These are phyloP conservation scores for Pheosia gnoma DNA, from an alignment of 2,888 invertebrate species.

Conservation along the genomic window DNA sequence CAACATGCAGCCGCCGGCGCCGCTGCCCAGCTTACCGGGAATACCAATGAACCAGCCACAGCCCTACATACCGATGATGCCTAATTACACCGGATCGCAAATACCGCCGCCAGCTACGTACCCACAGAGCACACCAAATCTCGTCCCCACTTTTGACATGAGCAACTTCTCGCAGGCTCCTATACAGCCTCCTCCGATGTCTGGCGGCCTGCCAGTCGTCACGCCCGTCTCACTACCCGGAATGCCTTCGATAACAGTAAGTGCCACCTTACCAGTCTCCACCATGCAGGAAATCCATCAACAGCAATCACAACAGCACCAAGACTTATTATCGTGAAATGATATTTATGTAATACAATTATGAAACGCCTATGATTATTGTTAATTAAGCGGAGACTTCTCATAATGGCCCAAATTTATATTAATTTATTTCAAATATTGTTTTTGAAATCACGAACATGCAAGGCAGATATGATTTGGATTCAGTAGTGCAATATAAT, in stretches of 20 bases:
- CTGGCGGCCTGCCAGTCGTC: conserved; percentile 79
- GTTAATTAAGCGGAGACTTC: conserved; percentile 48
- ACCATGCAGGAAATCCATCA: conserved; percentile 83
- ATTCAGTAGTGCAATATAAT: conserved; percentile 39
- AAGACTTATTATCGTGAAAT: conserved; percentile 75
- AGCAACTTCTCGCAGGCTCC: conserved; percentile 65
- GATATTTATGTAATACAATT: conserved; percentile 38
- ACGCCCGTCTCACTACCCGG: conserved; percentile 90
- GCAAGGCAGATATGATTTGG: conserved; percentile 36
- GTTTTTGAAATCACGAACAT: conserved; percentile 41
- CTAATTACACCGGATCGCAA: conserved; percentile 67
- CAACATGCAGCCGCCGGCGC: conserved; percentile 80
- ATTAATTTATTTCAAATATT: conserved; percentile 51
- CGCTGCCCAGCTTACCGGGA: conserved; percentile 78
- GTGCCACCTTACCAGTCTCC: conserved; percentile 86
- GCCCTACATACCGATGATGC: conserved; percentile 81
- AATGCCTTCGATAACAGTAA: conserved; percentile 92
- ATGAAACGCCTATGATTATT: conserved; percentile 38
- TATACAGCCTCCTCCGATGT: conserved; percentile 64
- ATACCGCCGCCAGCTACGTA: conserved; percentile 39
- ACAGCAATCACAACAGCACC: conserved; percentile 71
- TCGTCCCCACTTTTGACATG: conserved; percentile 77
- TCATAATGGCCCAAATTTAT: conserved; percentile 46
- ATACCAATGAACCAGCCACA: conserved; percentile 82
- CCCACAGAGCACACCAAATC: conserved; percentile 49